These are phyloP conservation scores for Oscheius sp. DNA, from an alignment of 2,888 invertebrate genomes.

Conservation along the genomic window DNA sequence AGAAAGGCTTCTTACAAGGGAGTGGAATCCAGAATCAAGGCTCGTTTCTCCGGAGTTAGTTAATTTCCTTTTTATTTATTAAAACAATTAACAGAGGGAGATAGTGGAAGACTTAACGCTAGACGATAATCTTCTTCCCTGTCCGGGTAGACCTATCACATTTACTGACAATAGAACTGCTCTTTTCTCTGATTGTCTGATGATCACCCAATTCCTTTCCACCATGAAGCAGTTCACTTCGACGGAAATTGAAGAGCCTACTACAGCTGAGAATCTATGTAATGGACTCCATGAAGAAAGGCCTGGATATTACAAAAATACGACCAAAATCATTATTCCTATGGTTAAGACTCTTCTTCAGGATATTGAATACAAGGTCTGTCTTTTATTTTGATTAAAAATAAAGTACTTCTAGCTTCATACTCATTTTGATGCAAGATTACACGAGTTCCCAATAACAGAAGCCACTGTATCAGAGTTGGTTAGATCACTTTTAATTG, in stretches of 20 bases:
- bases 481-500: constrained; percentile 22
- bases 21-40: constrained; percentile 16
- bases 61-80: not conserved
- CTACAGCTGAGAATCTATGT: constrained; percentile 14
- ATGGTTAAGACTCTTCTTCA: constrained; percentile 15
- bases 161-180: not conserved
- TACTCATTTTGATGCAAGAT: constrained; percentile 22
- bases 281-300: constrained; percentile 7
- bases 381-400: not conserved
- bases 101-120: constrained; percentile 21
- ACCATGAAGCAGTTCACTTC: constrained; percentile 14
- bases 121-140: not conserved
- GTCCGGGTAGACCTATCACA: constrained; percentile 2
- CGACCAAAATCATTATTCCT: constrained; percentile 8
- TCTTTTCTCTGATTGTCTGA: constrained; percentile 25
- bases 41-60: constrained; percentile 20
- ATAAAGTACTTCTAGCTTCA: not conserved
- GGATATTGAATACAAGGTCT: constrained; percentile 25
- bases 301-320: constrained; percentile 1
- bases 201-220: constrained; percentile 26
- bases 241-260: constrained; percentile 3
- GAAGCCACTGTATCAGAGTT: constrained; percentile 24
- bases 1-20: constrained; percentile 7
- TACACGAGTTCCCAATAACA: constrained; percentile 19
- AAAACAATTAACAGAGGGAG: constrained; percentile 9